A percentile compares a stretch with the other conserved stretches of the same genome.
These are phyloP conservation scores for Notiomystis cincta DNA, from an alignment of 2,113 vertebrate species.

Conservation along the genomic window DNA sequence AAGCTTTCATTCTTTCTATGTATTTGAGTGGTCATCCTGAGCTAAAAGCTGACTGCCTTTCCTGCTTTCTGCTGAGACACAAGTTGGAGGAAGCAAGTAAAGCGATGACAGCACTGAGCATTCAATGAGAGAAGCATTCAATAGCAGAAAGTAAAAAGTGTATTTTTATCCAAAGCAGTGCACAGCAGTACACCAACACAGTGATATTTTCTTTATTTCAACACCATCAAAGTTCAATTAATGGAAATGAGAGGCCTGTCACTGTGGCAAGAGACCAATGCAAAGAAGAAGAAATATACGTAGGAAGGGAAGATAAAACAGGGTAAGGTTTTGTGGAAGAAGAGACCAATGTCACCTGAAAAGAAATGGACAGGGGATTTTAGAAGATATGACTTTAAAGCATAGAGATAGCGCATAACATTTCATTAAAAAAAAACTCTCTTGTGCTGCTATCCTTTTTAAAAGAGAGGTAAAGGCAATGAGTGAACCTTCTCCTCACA, in stretches of 20 bases:
- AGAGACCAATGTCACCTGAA: background rate
- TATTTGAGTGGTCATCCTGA: background rate
- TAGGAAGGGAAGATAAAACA: background rate
- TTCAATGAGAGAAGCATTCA: constrained; percentile 19
- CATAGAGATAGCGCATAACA: background rate
- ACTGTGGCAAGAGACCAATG: background rate
- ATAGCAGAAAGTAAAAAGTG: constrained; percentile 22
- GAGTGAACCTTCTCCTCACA: background rate
- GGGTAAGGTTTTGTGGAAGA: background rate
- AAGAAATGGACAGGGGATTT: background rate
- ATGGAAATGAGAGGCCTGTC: background rate
- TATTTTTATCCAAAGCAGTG: constrained; percentile 42
- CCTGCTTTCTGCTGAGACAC: background rate
- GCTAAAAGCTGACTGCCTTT: background rate
- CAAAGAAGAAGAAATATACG: background rate
- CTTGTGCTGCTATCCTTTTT: background rate
- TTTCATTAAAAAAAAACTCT: background rate
- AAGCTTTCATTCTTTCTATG: background rate
- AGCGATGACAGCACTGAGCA: background rate
- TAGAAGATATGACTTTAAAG: background rate
- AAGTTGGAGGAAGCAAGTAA: constrained; percentile 8
- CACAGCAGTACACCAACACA: constrained; percentile 37
- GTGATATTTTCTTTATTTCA: constrained; percentile 50
- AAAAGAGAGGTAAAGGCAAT: background rate
- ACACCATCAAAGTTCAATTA: constrained; percentile 32